Percentiles rank a stretch among this genome's conserved stretches.
Evolutionary conservation across 92 coral and sea anemone genomes (phyloP).

Genomic region (Epizoanthus illoricatus): DNA sequence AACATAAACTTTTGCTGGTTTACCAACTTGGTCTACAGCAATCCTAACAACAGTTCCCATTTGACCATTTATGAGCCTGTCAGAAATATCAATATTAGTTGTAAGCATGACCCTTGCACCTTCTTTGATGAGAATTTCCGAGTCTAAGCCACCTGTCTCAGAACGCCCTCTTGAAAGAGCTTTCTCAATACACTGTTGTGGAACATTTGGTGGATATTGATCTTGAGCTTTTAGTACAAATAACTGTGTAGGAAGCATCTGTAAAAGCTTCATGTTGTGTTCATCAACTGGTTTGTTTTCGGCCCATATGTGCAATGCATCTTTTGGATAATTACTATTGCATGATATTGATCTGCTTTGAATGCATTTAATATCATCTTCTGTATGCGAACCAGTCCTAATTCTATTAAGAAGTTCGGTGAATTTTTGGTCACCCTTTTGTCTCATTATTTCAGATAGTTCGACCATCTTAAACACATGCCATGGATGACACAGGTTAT

Average conservation of each 20-base stretch:
- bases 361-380: slow-evolving; percentile 48
- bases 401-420: slow-evolving; percentile 63
- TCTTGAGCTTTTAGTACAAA: slow-evolving; percentile 55
- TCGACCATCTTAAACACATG: slow-evolving; percentile 51
- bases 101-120: slow-evolving; percentile 66
- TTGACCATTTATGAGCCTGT: slow-evolving; percentile 76
- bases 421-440: slow-evolving; percentile 51
- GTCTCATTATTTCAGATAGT: slow-evolving; percentile 52
- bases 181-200: slow-evolving; percentile 49
- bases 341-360: slow-evolving; percentile 22
- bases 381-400: slow-evolving; percentile 60
- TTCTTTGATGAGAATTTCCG: slow-evolving; percentile 59
- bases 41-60: slow-evolving; percentile 62
- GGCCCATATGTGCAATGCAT: slow-evolving; percentile 62
- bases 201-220: slow-evolving; percentile 55
- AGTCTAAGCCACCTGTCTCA: slow-evolving; percentile 76
- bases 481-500: slow-evolving; percentile 64
- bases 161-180: slow-evolving; percentile 43
- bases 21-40: slow-evolving; percentile 2
- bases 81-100: slow-evolving; percentile 40
- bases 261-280: slow-evolving; percentile 34
- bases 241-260: slow-evolving; percentile 34
- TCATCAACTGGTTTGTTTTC: slow-evolving; percentile 58
- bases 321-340: slow-evolving; percentile 40
- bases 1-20: slow-evolving; percentile 52